Percentiles rank a stretch among this genome's conserved stretches.
Evolutionary conservation across 2,113 vertebrate genomes (phyloP).

Genomic region (Charina bottae): DNA sequence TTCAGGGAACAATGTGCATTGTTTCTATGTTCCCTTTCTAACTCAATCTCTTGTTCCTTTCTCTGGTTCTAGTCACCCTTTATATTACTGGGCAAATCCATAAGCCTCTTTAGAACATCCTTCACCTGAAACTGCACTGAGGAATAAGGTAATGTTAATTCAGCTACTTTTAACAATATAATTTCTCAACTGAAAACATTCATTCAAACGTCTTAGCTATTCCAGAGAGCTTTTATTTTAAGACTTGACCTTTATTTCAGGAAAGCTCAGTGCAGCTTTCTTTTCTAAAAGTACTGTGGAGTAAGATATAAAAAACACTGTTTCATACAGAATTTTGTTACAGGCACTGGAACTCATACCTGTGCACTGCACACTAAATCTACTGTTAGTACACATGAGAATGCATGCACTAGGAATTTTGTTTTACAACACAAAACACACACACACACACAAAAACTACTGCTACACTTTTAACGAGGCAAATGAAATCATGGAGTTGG

Average conservation of each 20-base stretch:
- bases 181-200: constrained; percentile 9
- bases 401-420: not conserved
- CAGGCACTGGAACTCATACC: not conserved
- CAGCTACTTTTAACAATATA: constrained; percentile 5
- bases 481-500: not conserved
- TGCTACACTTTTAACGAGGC: not conserved
- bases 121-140: fast-evolving
- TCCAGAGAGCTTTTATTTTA: not conserved
- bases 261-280: not conserved
- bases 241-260: constrained; percentile 7
- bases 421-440: not conserved
- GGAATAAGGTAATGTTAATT: fast-evolving
- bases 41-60: not conserved
- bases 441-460: too few species aligned
- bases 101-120: not conserved
- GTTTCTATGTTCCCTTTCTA: not conserved
- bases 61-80: not conserved
- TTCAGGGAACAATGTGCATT: not conserved
- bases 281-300: not conserved
- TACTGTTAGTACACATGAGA: not conserved
- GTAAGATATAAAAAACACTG: not conserved
- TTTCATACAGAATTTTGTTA: not conserved
- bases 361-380: not conserved
- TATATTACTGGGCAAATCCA: not conserved
- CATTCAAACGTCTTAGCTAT: not conserved